Base-by-base conservation (phyloP, 1,140 invertebrate species). In the Radopholus similis region DNA sequence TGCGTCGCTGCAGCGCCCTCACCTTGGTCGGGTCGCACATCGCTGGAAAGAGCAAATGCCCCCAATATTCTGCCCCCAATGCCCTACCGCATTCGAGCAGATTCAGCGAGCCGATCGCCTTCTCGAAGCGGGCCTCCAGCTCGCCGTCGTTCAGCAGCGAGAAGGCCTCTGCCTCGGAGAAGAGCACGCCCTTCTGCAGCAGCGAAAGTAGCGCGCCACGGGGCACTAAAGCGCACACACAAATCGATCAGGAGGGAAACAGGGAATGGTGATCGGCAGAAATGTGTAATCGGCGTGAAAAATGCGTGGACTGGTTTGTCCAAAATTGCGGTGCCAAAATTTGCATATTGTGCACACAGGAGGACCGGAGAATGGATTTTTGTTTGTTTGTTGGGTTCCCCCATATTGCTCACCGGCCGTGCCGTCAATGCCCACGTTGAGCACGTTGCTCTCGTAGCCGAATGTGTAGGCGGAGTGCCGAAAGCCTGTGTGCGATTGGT, bases 61-160 rank as follows among this genome's bases (percentile, higher is more conserved):
- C 26, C 18, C 5, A 6, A 32, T 9, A 37, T 13, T 13, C 18
- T 8, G 32, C 18, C 2, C 51, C 34, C 34, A 64, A 62, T 18
- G 26, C 23, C 68, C 70, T 55, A 70, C 68, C 55, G 21, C 66
- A 70, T 63, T 70, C 68, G 37, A 70, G 38, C n/a, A 70, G 35
- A 23, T 66, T 47, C 47, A 70, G 68, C 13, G 70, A 70, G 13
- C 68, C 68, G 32, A 70, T 62, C 2, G 68, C 68, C 44, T 70
- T 70, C 35, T 70, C 68, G 54, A 70, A 72, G 30, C 54, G 47
- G 4, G 51, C 37, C 32, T 72, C 68, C 4, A 70, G 15, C 59
- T 70, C 68, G 2, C 56, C 58, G 28, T 70, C 68, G 3, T 40
- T 59, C 21, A 70, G 49, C 28, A 70, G 34, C 21, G 65, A 54